Evolutionary conservation across 2,888 invertebrate genomes (phyloP).

Genomic region (Microplitis deprimator): DNA sequence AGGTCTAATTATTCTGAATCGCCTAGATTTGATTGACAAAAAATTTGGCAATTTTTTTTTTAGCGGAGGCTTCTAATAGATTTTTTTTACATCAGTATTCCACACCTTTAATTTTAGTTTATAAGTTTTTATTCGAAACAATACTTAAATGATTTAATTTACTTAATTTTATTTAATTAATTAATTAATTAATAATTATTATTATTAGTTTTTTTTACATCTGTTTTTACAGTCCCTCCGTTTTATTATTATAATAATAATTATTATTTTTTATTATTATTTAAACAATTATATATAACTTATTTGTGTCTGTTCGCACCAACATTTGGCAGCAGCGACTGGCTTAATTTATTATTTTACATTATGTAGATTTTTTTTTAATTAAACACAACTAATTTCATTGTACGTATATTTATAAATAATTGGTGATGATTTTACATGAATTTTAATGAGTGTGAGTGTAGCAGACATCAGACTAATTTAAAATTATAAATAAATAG

Average conservation of each 20-base stretch:
- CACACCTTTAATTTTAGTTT: slow-evolving; percentile 66
- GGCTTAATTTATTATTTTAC: slow-evolving; percentile 67
- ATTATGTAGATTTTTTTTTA: slow-evolving; percentile 53
- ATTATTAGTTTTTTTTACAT: slow-evolving; percentile 62
- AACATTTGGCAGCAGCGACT: slow-evolving; percentile 60
- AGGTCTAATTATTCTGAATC: slow-evolving; percentile 59
- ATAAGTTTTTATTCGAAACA: slow-evolving; percentile 59
- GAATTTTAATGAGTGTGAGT: slow-evolving; percentile 6
- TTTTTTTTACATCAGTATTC: slow-evolving; percentile 69
- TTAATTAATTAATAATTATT: slow-evolving; percentile 68
- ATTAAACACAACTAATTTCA: slow-evolving; percentile 47
- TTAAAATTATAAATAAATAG: slow-evolving; percentile 26
- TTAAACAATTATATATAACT: slow-evolving; percentile 48
- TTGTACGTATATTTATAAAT: slow-evolving; percentile 33
- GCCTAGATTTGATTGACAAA: slow-evolving; percentile 51
- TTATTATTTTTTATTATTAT: slow-evolving; percentile 31
- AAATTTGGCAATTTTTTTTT: slow-evolving; percentile 57
- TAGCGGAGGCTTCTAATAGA: slow-evolving; percentile 67
- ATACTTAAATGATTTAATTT: slow-evolving; percentile 61
- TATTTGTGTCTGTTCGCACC: slow-evolving; percentile 56
- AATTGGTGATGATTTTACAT: slow-evolving; percentile 8
- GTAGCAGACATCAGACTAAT: not conserved
- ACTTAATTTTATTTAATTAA: slow-evolving; percentile 59
- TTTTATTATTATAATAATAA: slow-evolving; percentile 22
- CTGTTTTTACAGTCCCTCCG: slow-evolving; percentile 60